These are phyloP conservation scores for Atethmia centrago DNA, from an alignment of 2,888 invertebrate species.

Conservation along the genomic window DNA sequence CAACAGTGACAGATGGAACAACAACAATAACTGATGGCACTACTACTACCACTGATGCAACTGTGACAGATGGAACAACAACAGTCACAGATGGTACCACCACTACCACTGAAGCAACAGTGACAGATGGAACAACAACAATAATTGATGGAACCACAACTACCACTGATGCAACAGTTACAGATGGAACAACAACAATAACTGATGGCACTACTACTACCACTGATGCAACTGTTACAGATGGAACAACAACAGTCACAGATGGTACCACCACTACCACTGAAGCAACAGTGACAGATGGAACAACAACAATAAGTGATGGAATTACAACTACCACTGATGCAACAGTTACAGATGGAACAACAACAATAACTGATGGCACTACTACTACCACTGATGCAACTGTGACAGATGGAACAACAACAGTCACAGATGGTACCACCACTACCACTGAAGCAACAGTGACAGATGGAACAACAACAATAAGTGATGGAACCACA, in stretches of 20 bases:
- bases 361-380: background rate
- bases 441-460: background rate
- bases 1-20: too few relatives aligned
- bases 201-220: background rate
- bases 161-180: background rate
- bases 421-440: background rate
- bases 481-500: background rate
- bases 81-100: too few relatives aligned
- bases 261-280: background rate
- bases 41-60: too few relatives aligned
- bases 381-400: background rate
- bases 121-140: too few relatives aligned
- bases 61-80: too few relatives aligned
- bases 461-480: background rate
- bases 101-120: background rate
- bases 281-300: background rate
- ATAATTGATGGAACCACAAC: background rate
- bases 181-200: background rate
- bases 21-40: too few relatives aligned
- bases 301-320: too few relatives aligned
- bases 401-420: background rate
- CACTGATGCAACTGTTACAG: background rate
- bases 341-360: too few relatives aligned
- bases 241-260: too few relatives aligned
- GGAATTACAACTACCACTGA: background rate